Base-by-base conservation (phyloP, 2,113 vertebrate species). In the Anarrhichthys ocellatus region DNA sequence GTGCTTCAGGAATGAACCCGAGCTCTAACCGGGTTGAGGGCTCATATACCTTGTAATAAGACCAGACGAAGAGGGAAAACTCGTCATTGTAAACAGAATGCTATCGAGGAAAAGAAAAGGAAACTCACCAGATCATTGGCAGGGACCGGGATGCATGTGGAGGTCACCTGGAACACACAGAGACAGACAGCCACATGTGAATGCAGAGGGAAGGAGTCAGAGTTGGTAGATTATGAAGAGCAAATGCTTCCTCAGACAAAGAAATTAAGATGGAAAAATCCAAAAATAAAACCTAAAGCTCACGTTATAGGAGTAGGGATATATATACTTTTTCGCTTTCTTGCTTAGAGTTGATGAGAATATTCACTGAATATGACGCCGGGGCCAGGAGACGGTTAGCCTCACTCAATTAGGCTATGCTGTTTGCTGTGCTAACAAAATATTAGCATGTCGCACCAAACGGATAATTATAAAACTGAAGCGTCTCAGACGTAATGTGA, bases 61-160 rank as follows among this genome's bases (percentile, higher is more conserved):
- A 44, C 77, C n/a, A 38, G 68, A 81, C 78, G 18, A 29, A 38
- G 62, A 17, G 32, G 73, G 68, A 61, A 81, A 68, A 40, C 71
- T 13, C 1, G 13, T 46, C 52, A 9, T n/a, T 27, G 6, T 42
- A 70, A 5, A 32, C n/a, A 82, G 17, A 50, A 56, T 0, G 24
- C 68, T 78, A 0, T 80, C 50, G n/a, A 82, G 59, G 59, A 69
- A 83, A 83, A 54, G 40, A 70, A 50, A 42, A 64, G 52, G 64
- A 11, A 61, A 94, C 96, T 96, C 88, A 97, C 97, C 96, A 97
- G 91, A 86, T 98, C 96, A 66, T 93, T 94, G 5, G 96, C 90
- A 40, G 96, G 95, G 70, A 92, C 79, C 9, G 96, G 95, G 87
- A 95, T 93, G 73, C 97, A 98, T 65, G 95, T 77, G 1, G 94